Base-by-base conservation (phyloP, 2,888 invertebrate genomes). In the Pyrrhia umbra region DNA sequence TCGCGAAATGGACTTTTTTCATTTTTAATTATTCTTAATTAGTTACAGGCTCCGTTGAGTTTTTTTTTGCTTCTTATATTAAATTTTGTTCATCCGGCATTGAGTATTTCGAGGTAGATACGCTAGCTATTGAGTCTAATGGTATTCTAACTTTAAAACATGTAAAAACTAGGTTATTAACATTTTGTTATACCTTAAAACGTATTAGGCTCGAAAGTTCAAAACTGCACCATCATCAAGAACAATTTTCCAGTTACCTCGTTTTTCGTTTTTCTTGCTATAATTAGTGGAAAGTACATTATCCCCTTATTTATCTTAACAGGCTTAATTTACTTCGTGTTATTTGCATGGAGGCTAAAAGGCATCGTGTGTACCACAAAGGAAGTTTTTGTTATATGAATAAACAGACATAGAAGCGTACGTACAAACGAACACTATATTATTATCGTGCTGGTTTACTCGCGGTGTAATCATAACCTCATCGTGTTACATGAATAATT, bases 321-420 rank as follows among this genome's bases (percentile, higher is more conserved):
- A 15, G 3, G 20, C 21, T 62, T 50, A 50, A 62, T 49, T 52
- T 20, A 30, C 37, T 49, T 37, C 13, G 54, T 47, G 27, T 40
- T 43, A 61, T 55, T 52, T 51, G 40, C 25, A 65, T 62, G 62
- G 52, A 54, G 20, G 61, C 47, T 52, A 65, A 71, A 68, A 75
- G 70, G 46, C 68, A 54, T 61, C 51, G 50, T 52, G 59, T 64
- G 62, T 56, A 60, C 46, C 16, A 74, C 72, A 82, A 78, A 81
- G 75, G 66, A 70, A 72, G 68, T 77, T 79, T 80, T 80, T 73
- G 67, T 68, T 46, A 54, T 60, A 62, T 58, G 16, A 65, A 69
- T 45, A 67, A 56, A 65, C 52, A 61, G 34, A 46, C 27, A 23
- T 49, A 10, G 13, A 5, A 5, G 15, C 0, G 1, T 23, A 34